Evolutionary conservation across 2,797 vertebrate species (phyloP).

Genomic region (Gallinago stenura): DNA sequence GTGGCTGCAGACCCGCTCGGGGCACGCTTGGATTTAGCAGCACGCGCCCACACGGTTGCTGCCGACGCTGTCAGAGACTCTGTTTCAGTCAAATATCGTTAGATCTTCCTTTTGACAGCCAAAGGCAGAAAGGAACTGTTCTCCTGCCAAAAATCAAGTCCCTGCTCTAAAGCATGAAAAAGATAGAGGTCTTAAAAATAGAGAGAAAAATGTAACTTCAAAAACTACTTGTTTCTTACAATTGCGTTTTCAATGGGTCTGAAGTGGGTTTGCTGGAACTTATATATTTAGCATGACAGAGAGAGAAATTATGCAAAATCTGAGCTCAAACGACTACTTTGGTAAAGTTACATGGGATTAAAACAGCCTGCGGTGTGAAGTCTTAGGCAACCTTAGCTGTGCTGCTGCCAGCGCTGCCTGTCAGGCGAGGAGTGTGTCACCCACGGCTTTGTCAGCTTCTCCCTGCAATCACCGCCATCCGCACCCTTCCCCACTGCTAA

Average conservation of each 20-base stretch:
- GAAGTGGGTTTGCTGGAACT: not conserved
- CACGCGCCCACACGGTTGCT: rapidly evolving
- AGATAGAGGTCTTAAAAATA: not conserved
- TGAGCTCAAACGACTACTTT: not conserved
- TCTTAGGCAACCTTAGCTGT: not conserved
- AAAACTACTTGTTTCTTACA: not conserved
- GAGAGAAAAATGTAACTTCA: not conserved
- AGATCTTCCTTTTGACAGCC: slow-evolving; percentile 28
- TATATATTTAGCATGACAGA: not conserved
- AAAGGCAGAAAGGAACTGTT: slow-evolving; percentile 13
- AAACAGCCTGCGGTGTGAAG: not conserved
- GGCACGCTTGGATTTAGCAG: not conserved
- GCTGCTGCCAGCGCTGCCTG: not conserved
- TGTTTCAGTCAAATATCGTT: not conserved
- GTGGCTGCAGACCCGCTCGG: rapidly evolving
- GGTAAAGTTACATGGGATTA: not conserved
- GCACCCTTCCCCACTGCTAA: not conserved
- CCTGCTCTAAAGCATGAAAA: not conserved
- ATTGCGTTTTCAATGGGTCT: not conserved
- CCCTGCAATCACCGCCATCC: not conserved
- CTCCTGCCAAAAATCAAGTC: not conserved
- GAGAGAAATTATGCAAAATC: not conserved
- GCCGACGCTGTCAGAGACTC: not conserved
- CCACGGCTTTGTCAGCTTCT: not conserved
- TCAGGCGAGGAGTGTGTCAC: not conserved